These are phyloP conservation scores for Yasuhikotakia modesta DNA, from an alignment of 2,797 vertebrate genomes.

Conservation along the genomic window DNA sequence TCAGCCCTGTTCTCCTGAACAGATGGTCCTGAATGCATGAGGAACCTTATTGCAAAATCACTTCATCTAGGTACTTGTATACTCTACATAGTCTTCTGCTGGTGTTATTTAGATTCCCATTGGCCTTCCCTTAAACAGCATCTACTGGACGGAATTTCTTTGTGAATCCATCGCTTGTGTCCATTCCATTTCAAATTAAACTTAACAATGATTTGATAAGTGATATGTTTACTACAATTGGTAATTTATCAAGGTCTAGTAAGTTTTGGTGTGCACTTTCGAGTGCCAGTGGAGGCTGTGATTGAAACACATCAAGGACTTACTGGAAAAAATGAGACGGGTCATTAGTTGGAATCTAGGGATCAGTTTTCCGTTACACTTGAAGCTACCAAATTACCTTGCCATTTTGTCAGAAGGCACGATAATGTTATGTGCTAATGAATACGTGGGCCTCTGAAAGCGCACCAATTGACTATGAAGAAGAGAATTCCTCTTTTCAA, in stretches of 20 bases:
- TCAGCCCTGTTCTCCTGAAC: constrained; percentile 11
- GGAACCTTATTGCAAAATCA: neutral
- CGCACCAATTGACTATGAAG: constrained; percentile 8
- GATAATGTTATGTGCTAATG: constrained; percentile 42
- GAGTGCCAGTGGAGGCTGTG: constrained; percentile 36
- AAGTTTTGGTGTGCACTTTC: constrained; percentile 33
- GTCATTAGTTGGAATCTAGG: constrained; percentile 43
- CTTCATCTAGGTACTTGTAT: constrained; percentile 17
- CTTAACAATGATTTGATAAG: constrained; percentile 53
- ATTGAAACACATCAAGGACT: constrained; percentile 44
- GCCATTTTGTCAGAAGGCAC: constrained; percentile 41
- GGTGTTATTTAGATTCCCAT: neutral
- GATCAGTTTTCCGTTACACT: constrained; percentile 49
- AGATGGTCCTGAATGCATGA: constrained; percentile 41
- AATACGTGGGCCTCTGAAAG: constrained; percentile 43
- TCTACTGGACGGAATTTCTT: constrained; percentile 11
- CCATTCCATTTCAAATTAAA: constrained; percentile 49
- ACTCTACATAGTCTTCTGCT: neutral
- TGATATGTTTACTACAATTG: constrained; percentile 38
- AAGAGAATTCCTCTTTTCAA: constrained; percentile 37
- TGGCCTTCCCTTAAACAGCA: constrained; percentile 1
- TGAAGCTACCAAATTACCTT: constrained; percentile 55
- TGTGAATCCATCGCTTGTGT: constrained; percentile 43
- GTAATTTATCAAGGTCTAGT: constrained; percentile 40
- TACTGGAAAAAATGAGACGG: constrained; percentile 11